Evolutionary conservation across 2,113 vertebrate genomes (phyloP), one percentile per base, ranked within the genome.

Genomic region (Anhinga anhinga): DNA sequence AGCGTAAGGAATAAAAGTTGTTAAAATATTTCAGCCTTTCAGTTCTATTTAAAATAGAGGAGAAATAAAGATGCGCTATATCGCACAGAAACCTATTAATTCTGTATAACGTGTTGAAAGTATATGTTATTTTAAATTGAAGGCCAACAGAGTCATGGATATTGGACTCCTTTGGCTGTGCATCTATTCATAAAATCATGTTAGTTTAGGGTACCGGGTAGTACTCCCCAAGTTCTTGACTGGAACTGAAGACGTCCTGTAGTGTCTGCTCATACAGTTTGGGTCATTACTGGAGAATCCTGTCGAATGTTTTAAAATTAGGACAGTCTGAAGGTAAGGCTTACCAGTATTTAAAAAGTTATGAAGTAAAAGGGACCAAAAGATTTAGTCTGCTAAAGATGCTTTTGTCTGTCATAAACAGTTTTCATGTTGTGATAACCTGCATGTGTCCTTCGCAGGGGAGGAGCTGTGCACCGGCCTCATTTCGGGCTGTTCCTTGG

Each of bases 401-500:
- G 38, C 1, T 0, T 80, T 93, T 94, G 59, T 82, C 30, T 76
- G 56, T 14, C 62, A 9, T 9, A 13, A 93, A 61, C 6, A 40
- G 9, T 82, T 89, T 74, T 34, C 38, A 34, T 0, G 0, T 25
- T 59, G 56, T 58, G 61, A 8, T 82, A 6, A 98, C 26, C 71
- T 86, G 29, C 0, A 0, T 86, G 27, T 98, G 72, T 95, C 94
- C 73, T 97, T 94, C 23, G 7, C 98, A 99, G 99, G 98, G 94
- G 98, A 99, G 90, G 98, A 99, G 94, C 97, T 98, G 53, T 99
- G 99, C 95, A 93, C 93, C 0, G 95, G 98, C 59, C 98, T 98
- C 78, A 98, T 98, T 62, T 97, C 95, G 1, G 98, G 98, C 90
- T 99, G 99, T 85, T 93, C 98, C 53, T 84, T 99, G 97, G 98